These are phyloP conservation scores for Tetrax tetrax DNA, from an alignment of 2,113 vertebrate genomes.

Conservation along the genomic window DNA sequence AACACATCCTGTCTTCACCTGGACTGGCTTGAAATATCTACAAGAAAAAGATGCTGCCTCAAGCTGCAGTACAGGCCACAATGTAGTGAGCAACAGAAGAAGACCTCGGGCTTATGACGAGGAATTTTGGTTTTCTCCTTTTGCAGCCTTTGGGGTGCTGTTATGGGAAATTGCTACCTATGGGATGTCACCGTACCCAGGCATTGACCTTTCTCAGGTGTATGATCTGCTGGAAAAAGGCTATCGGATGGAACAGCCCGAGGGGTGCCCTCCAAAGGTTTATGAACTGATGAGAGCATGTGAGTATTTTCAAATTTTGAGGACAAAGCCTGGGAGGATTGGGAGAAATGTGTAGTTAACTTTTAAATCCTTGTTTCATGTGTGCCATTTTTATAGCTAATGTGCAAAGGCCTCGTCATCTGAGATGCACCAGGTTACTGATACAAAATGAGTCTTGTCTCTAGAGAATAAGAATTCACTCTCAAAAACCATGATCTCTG, in stretches of 20 bases:
- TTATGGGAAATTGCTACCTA: conserved; percentile 99
- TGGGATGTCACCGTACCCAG: conserved; percentile 98
- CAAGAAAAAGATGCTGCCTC: background rate
- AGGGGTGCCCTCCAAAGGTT: conserved; percentile 97
- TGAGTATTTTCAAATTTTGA: conserved; percentile 75
- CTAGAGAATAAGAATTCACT: background rate
- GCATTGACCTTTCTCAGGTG: conserved; percentile 98
- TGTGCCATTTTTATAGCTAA: background rate
- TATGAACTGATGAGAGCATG: conserved; percentile 99
- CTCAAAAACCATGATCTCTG: background rate
- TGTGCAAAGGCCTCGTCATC: background rate
- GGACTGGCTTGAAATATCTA: background rate
- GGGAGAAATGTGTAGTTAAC: background rate
- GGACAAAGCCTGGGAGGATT: background rate
- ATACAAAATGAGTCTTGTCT: background rate
- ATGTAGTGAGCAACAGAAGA: background rate
- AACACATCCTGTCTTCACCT: background rate
- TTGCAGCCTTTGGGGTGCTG: conserved; percentile 93
- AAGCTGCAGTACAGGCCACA: background rate
- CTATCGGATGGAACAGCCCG: conserved; percentile 98
- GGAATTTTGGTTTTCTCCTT: background rate
- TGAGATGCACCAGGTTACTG: background rate
- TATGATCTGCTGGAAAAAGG: conserved; percentile 98
- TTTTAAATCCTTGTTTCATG: background rate
- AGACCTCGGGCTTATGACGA: background rate